These are phyloP conservation scores for Bolborhynchus lineola DNA, from an alignment of 2,113 vertebrate species.

Conservation along the genomic window DNA sequence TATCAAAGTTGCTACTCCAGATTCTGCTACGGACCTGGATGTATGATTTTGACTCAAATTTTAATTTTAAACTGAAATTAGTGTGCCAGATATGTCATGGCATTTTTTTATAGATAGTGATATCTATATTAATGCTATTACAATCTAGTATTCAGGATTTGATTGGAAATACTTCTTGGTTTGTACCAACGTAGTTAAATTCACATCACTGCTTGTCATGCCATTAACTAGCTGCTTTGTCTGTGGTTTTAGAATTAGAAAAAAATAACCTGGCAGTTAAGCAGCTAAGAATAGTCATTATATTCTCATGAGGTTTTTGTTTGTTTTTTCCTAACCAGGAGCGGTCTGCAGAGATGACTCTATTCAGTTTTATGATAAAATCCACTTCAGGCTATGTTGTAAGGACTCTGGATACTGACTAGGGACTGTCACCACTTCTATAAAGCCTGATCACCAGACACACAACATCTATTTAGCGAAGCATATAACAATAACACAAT, in stretches of 20 bases:
- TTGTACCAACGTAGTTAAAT: not conserved
- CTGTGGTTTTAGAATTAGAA: not conserved
- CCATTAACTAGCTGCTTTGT: slow-evolving; percentile 13
- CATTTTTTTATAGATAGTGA: not conserved
- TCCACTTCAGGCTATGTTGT: not conserved
- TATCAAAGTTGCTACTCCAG: not conserved
- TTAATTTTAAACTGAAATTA: not conserved
- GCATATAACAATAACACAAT: not conserved
- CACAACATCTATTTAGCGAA: not conserved
- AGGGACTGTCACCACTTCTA: not conserved
- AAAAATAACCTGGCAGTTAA: slow-evolving; percentile 28
- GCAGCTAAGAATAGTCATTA: slow-evolving; percentile 26
- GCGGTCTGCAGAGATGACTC: not conserved
- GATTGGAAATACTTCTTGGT: not conserved
- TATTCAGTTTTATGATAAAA: not conserved
- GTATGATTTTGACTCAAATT: not conserved
- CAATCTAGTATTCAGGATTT: not conserved
- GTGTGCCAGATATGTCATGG: not conserved
- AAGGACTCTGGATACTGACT: not conserved
- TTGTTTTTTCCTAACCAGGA: not conserved
- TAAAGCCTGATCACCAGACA: not conserved
- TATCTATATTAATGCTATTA: not conserved
- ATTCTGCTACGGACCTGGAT: not conserved
- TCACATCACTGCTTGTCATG: not conserved
- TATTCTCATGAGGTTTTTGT: not conserved